Percentiles rank a stretch among this genome's conserved stretches.
Conservation (phyloP, 2,797 vertebrate genomes). For the Spondyliosoma cantharus region DNA sequence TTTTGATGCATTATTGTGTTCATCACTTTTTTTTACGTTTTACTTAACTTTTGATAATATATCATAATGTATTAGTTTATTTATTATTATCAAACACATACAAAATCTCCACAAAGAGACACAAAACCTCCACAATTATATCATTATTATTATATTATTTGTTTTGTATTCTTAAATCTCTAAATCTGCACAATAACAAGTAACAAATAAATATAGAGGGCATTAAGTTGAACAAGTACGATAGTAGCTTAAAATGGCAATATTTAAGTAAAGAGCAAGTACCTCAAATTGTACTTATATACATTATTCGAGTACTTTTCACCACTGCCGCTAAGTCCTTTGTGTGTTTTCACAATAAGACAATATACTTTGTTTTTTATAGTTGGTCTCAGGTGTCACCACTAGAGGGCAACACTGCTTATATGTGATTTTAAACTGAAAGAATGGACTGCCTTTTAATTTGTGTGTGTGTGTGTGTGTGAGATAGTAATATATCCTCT, state of each 20-base stretch:
- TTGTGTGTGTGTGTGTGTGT: not conserved
- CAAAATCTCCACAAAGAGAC: too few relatives aligned
- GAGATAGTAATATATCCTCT: too few relatives aligned
- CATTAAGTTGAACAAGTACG: too few relatives aligned
- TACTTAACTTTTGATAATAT: not conserved
- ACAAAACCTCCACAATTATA: too few relatives aligned
- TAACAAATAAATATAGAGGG: not conserved
- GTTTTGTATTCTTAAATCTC: not conserved
- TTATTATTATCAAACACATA: too few relatives aligned
- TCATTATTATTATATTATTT: too few relatives aligned
- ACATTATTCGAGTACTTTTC: not conserved
- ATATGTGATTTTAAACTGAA: not conserved
- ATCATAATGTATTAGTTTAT: not conserved
- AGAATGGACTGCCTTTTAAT: not conserved
- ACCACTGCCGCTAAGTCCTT: not conserved
- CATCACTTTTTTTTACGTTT: too few relatives aligned
- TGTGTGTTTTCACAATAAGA: not conserved
- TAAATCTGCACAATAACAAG: not conserved
- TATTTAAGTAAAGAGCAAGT: not conserved
- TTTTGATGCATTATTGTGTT: too few relatives aligned
- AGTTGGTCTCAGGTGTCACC: not conserved
- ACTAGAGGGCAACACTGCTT: constrained; percentile 18
- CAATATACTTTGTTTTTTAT: not conserved
- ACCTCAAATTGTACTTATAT: not conserved
- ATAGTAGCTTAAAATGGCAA: not conserved